Conservation (phyloP, 1,140 invertebrate genomes). For the Anadara kagoshimensis region DNA sequence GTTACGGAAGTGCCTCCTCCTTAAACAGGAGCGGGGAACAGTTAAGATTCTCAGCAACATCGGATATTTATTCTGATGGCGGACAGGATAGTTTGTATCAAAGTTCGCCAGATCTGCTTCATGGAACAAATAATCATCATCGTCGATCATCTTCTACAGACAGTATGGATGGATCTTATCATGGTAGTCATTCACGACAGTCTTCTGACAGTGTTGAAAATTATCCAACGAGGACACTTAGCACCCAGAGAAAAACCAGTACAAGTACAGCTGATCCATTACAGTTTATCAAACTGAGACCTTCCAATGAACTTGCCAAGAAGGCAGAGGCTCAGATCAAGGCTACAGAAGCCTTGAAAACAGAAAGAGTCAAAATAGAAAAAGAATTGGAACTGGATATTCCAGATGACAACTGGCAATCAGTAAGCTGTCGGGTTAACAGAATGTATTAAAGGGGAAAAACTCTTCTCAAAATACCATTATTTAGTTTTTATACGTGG, state of each 20-base stretch:
- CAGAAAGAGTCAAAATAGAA: constrained; percentile 78
- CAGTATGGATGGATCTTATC: constrained; percentile 59
- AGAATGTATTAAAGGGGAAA: too few species aligned
- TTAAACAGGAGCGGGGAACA: constrained; percentile 43
- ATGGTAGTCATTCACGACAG: constrained; percentile 70
- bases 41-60: constrained; percentile 14
- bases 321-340: constrained; percentile 89
- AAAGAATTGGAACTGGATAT: constrained; percentile 1
- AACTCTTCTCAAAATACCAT: too few species aligned
- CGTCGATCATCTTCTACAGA: constrained; percentile 65
- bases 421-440: constrained; percentile 80
- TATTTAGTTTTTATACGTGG: too few species aligned
- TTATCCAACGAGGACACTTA: constrained; percentile 64
- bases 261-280: constrained; percentile 80
- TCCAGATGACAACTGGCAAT: constrained; percentile 90
- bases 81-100: constrained; percentile 50
- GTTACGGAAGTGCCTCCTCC: constrained; percentile 54
- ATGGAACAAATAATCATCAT: constrained; percentile 43
- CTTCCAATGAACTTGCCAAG: constrained; percentile 79
- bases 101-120: constrained; percentile 57
- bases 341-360: constrained; percentile 88
- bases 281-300: constrained; percentile 85
- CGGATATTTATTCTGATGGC: constrained; percentile 35
- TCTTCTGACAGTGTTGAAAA: constrained; percentile 70
- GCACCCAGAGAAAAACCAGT: constrained; percentile 39